Conservation (phyloP, 2,888 invertebrate species). For the Conops quadrifasciatus region DNA sequence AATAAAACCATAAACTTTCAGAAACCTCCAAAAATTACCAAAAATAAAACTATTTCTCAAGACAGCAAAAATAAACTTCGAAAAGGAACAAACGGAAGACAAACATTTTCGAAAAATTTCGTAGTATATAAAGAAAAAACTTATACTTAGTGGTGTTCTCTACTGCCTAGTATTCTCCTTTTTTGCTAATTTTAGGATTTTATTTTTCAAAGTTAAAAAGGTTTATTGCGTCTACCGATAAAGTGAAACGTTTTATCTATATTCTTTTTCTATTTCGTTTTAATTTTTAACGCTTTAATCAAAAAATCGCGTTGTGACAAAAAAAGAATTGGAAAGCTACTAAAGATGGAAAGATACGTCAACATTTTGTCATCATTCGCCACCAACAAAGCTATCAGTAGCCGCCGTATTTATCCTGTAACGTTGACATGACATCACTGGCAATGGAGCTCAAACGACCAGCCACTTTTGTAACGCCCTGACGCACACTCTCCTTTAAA, state of each 20-base stretch:
- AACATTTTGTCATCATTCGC: constrained; percentile 14
- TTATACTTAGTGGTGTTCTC: no score
- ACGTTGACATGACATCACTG: constrained; percentile 90
- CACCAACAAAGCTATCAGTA: constrained; percentile 66
- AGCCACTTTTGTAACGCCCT: constrained; percentile 97
- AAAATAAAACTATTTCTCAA: not conserved
- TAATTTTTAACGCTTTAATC: no score
- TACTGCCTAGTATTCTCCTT: no score
- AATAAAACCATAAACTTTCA: not conserved
- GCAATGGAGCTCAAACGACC: constrained; percentile 95
- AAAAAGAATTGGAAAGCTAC: constrained; percentile 13
- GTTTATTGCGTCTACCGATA: no score
- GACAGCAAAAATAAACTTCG: no score
- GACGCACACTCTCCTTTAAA: constrained; percentile 95
- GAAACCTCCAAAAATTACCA: constrained; percentile 1
- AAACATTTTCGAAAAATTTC: not conserved
- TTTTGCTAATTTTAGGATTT: no score
- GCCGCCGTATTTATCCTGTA: constrained; percentile 82
- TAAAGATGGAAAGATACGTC: constrained; percentile 27
- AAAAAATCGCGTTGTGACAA: no score
- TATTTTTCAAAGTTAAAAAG: no score
- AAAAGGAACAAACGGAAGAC: not conserved
- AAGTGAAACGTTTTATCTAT: no score
- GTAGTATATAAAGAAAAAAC: no score
- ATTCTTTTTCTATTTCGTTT: no score